phyloP scores from a whole-genome alignment of 1,140 invertebrate species.

The Venustaconcha ellipsiformis region DNA sequence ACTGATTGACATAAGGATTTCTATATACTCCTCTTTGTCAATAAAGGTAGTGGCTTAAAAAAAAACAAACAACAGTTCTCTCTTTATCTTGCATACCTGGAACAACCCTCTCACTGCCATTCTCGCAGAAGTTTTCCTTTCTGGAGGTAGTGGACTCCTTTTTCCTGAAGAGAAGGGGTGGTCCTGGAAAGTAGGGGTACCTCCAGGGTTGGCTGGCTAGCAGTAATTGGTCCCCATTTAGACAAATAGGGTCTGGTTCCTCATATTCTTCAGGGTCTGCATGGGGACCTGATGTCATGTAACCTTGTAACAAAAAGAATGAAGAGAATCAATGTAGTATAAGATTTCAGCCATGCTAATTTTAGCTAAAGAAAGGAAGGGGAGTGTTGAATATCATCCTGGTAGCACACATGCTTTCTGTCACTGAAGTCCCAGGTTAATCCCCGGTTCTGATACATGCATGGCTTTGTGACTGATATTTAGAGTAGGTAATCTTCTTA shows the following conservation, averaged over 20 bases:
- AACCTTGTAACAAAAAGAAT: slow-evolving; percentile 17
- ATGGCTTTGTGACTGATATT: too few relatives aligned
- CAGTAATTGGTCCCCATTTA: slow-evolving; percentile 33
- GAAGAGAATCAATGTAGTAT: too few relatives aligned
- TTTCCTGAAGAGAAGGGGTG: slow-evolving; percentile 29
- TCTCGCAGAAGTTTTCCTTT: neutral
- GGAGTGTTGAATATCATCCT: too few relatives aligned
- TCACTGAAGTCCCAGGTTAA: too few relatives aligned
- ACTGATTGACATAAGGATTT: too few relatives aligned
- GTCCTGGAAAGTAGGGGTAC: slow-evolving; percentile 40
- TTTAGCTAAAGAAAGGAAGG: too few relatives aligned
- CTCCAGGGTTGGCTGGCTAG: slow-evolving; percentile 32
- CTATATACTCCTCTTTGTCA: neutral
- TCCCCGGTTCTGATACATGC: too few relatives aligned
- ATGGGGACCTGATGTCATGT: slow-evolving; percentile 43
- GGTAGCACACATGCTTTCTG: too few relatives aligned
- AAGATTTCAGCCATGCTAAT: too few relatives aligned
- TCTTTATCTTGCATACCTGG: slow-evolving; percentile 11
- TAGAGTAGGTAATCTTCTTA: too few relatives aligned
- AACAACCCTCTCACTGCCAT: slow-evolving; percentile 1
- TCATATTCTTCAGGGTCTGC: slow-evolving; percentile 38
- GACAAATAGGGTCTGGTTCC: slow-evolving; percentile 19
- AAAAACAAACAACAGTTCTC: neutral
- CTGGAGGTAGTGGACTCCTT: neutral
- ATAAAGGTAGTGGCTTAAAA: neutral